Evolutionary conservation across 2,888 invertebrate species (phyloP), one percentile per base, ranked within the genome.

Genomic region (Stictocephala bisonia): DNA sequence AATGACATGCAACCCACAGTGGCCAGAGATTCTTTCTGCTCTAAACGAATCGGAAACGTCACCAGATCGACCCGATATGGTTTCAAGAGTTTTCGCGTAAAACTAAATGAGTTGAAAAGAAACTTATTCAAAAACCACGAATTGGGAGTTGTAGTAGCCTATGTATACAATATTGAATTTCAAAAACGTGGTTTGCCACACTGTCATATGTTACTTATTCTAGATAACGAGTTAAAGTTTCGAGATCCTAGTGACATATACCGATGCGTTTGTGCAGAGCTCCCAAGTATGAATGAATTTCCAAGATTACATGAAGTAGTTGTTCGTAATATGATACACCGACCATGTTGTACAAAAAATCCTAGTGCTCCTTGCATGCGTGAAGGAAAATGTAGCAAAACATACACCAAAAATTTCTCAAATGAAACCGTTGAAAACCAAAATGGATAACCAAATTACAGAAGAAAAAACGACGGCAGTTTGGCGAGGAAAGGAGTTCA

Each of bases 141-240:
- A 0, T 64, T 74, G 13, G 74, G 71, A 13, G 27, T n/a, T 0
- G 66, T 73, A 3, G 44, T 26, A 26, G 58, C 75, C 9, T 71
- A 41, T 40, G 48, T 75, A 1, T 75, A 75, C 51, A 26, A 29
- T 1, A 44, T 75, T 4, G 71, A 75, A 51, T 71, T 73, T 35
- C 75, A 75, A 41, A 75, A 75, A 51, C 56, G 56, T 56, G n/a
- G n/a, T n/a, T n/a, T n/a, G n/a, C n/a, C n/a, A n/a, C n/a, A n/a
- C n/a, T n/a, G n/a, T n/a, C n/a, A n/a, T n/a, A n/a, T n/a, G n/a
- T n/a, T n/a, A n/a, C n/a, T n/a, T n/a, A n/a, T n/a, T n/a, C n/a
- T n/a, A n/a, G n/a, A n/a, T n/a, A n/a, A 44, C n/a, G 44, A 44
- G 29, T 56, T 26, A 56, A 67, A 67, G 41, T 67, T 67, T 15